phyloP scores from a whole-genome alignment of 2,113 vertebrate genomes.

The Protobothrops flavoviridis region DNA sequence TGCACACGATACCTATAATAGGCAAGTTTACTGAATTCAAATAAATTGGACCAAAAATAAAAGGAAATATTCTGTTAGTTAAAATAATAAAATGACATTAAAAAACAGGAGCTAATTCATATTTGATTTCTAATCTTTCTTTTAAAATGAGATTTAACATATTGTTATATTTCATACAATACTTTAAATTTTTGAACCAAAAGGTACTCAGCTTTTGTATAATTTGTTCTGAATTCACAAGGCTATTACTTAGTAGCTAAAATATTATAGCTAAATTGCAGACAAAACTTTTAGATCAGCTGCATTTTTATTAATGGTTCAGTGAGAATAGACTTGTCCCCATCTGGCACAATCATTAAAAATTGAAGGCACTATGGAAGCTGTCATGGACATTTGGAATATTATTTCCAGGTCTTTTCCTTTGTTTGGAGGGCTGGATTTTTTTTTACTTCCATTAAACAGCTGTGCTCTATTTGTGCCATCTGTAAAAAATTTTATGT shows the following conservation, averaged over 20 bases:
- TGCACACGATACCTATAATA: background rate
- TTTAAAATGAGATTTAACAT: background rate
- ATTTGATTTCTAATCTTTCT: background rate
- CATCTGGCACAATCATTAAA: slow-evolving; percentile 61
- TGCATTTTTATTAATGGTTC: slow-evolving; percentile 42
- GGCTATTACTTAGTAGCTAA: background rate
- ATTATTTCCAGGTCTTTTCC: slow-evolving; percentile 33
- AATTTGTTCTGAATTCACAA: slow-evolving; percentile 43
- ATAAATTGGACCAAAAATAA: background rate
- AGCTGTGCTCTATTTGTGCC: background rate
- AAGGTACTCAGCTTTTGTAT: background rate
- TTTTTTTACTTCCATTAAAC: slow-evolving; percentile 32
- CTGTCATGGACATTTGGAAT: slow-evolving; percentile 27
- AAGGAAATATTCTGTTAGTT: background rate
- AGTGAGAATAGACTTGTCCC: slow-evolving; percentile 26
- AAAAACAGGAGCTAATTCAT: background rate
- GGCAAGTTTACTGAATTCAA: background rate
- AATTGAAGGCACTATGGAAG: slow-evolving; percentile 50
- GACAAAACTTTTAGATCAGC: slow-evolving; percentile 44
- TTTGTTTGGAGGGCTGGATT: slow-evolving; percentile 17
- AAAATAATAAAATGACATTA: background rate
- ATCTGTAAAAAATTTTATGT: slow-evolving; percentile 15
- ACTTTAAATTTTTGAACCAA: background rate
- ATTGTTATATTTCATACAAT: background rate
- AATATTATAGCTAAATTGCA: slow-evolving; percentile 26